phyloP scores from a whole-genome alignment of 2,113 vertebrate species.

The Paratilapia polleni region DNA sequence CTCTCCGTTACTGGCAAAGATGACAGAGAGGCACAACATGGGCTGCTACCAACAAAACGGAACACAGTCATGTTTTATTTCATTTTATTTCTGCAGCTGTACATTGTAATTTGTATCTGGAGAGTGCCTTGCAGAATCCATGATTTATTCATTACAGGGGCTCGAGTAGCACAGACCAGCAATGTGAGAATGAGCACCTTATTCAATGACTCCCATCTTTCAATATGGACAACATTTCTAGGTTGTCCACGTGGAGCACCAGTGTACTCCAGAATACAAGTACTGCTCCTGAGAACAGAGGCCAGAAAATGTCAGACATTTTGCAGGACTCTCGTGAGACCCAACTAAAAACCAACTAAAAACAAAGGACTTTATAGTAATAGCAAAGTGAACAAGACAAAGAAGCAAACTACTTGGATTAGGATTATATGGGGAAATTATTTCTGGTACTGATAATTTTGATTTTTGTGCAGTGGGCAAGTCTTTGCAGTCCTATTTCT shows the following conservation, averaged over 20 bases:
- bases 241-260: constrained; percentile 70
- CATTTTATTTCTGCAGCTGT: constrained; percentile 72
- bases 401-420: constrained; percentile 24
- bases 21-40: constrained; percentile 59
- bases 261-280: constrained; percentile 65
- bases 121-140: constrained; percentile 69
- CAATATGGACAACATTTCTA: constrained; percentile 72
- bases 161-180: constrained; percentile 67
- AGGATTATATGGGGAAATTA: constrained; percentile 15
- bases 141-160: constrained; percentile 77
- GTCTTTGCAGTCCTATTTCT: constrained; percentile 47
- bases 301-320: constrained; percentile 61
- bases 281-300: constrained; percentile 63
- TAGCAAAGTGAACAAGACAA: constrained; percentile 36
- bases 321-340: constrained; percentile 62
- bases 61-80: constrained; percentile 77
- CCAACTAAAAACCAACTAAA: constrained; percentile 53
- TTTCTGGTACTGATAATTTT: constrained; percentile 25
- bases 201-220: constrained; percentile 74
- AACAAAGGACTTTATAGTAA: constrained; percentile 59
- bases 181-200: constrained; percentile 72
- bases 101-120: constrained; percentile 74
- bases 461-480: constrained; percentile 22
- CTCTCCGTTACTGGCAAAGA: constrained; percentile 55
- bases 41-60: constrained; percentile 58